phyloP scores from a whole-genome alignment of 2,113 vertebrate species.

The Craseonycteris thonglongyai region DNA sequence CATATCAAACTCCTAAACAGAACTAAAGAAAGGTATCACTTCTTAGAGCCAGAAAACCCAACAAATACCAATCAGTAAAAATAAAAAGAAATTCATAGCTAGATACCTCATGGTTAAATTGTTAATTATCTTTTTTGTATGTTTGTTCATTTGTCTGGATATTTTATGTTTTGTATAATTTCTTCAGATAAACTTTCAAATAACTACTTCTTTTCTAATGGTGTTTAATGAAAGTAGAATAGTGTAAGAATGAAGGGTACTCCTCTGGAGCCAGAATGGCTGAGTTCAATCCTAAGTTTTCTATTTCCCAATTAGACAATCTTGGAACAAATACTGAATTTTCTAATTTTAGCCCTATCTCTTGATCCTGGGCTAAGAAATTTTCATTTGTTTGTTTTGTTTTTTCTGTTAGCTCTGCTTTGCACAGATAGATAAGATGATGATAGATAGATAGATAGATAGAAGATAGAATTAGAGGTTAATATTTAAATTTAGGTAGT shows the following conservation, averaged over 20 bases:
- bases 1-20: not conserved
- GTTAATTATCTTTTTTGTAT: not conserved
- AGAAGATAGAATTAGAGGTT: not conserved
- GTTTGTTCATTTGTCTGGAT: not conserved
- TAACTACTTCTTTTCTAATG: not conserved
- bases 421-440: not conserved
- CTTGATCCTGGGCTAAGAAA: not conserved
- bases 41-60: not conserved
- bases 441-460: not conserved
- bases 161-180: not conserved
- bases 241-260: not conserved
- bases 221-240: not conserved
- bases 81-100: not conserved
- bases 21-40: not conserved
- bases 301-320: not conserved
- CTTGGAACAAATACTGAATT: not conserved
- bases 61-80: not conserved
- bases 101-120: not conserved
- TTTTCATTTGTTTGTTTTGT: too few species aligned
- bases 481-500: not conserved
- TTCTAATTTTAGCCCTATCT: not conserved
- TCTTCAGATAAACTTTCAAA: not conserved
- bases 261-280: not conserved
- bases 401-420: not conserved
- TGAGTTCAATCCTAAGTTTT: not conserved